Evolutionary conservation across 2,797 vertebrate species (phyloP).

Genomic region (Cirrhinus molitorella): DNA sequence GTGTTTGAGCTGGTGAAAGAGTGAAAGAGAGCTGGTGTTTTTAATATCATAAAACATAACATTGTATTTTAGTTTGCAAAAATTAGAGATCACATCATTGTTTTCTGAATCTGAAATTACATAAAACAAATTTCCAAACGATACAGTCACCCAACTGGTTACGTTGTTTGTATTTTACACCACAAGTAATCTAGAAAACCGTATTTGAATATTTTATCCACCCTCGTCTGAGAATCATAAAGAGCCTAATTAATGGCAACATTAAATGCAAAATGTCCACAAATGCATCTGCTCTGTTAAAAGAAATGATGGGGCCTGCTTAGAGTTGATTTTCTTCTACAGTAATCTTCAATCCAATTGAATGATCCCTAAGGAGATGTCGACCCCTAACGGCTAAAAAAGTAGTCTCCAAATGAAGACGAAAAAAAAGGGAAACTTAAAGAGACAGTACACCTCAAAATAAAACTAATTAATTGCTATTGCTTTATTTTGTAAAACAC

Average conservation of each 20-base stretch:
- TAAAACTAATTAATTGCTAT: not conserved
- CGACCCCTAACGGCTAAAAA: constrained; percentile 39
- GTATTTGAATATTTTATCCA: not conserved
- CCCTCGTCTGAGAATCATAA: not conserved
- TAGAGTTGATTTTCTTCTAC: not conserved
- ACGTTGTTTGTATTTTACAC: not conserved
- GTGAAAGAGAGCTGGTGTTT: not conserved
- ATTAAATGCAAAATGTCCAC: not conserved
- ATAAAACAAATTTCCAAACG: not conserved
- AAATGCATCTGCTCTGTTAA: not conserved
- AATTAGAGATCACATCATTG: not conserved
- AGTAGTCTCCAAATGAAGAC: not conserved
- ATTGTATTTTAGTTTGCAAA: not conserved
- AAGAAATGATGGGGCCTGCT: not conserved
- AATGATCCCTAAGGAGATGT: constrained; percentile 16
- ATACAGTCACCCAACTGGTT: not conserved
- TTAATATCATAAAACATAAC: not conserved
- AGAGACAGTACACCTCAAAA: not conserved
- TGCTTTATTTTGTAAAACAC: not conserved
- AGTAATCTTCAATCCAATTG: not conserved
- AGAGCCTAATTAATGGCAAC: no score
- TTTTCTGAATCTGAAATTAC: not conserved
- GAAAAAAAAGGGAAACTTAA: not conserved
- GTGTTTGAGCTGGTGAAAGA: not conserved
- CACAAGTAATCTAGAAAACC: not conserved